Base-by-base conservation (phyloP, 2,113 vertebrate genomes). In the Anolis sagrei region DNA sequence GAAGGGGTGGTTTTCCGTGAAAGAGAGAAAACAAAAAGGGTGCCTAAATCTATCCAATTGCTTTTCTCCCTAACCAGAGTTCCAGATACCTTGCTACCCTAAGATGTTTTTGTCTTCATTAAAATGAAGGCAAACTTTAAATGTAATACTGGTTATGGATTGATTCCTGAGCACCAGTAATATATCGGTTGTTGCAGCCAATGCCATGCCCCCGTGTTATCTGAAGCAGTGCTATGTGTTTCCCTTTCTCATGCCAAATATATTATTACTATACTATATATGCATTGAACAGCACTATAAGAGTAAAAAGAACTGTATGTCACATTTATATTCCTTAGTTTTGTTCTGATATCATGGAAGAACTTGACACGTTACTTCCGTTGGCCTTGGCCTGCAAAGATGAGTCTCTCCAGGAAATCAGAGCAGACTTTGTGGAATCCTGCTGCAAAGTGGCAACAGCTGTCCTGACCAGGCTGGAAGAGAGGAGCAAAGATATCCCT, bases 291-390 rank as follows among this genome's bases (percentile, higher is more conserved):
- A 88, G 81, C 86, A 25, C 80, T 94, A 85, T 94, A 90, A 94
- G 92, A 91, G 74, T 85, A 89, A 88, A 93, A 94, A 92, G 95
- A 95, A 95, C 90, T 89, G 81, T 66, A 86, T 88, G 34, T 84
- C 76, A 81, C 77, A 6, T 95, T 95, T 96, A 81, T 95, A 94
- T 95, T 91, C 84, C 80, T 83, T 94, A 99, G 98, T 99, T 99
- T 96, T 98, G 98, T 94, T 96, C 93, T 94, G 96, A 97, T 85
- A 95, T 99, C 95, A 91, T 97, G 94, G 96, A 96, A 91, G 97
- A 98, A 90, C 94, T 98, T 82, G 98, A 99, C 94, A 95, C 95
- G 83, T 94, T 99, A 87, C 97, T 99, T 91, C 97, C 98, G 64
- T 90, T 99, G 95, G 98, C 98, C 89, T 92, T 97, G 92, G 97